These are phyloP conservation scores for Leptinotarsa defecta DNA, from an alignment of 1,140 invertebrate species.

Conservation along the genomic window DNA sequence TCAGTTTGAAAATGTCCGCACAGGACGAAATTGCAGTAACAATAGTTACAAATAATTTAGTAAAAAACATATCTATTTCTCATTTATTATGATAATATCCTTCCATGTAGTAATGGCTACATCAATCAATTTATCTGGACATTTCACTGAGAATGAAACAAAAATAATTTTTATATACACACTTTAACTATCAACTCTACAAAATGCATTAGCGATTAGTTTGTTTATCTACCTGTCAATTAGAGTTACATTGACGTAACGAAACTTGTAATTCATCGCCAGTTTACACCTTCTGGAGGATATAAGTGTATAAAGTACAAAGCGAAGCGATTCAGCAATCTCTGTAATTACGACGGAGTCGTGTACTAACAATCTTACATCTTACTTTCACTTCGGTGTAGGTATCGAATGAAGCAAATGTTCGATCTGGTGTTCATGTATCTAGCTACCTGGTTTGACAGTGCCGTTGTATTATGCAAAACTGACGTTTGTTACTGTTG, in stretches of 20 bases:
- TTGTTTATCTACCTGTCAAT: slow-evolving; percentile 12
- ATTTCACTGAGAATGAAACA: no score
- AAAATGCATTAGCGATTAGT: no score
- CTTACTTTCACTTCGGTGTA: slow-evolving; percentile 19
- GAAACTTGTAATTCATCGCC: slow-evolving; percentile 17
- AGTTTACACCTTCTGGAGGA: slow-evolving; percentile 15
- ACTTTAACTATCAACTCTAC: no score
- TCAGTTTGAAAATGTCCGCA: no score
- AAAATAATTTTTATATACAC: no score
- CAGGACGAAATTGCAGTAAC: no score
- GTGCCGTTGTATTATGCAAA: neutral
- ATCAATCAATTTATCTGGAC: no score
- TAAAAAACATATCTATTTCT: no score
- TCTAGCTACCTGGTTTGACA: neutral
- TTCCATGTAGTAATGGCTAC: no score
- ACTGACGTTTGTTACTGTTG: neutral
- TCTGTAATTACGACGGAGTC: slow-evolving; percentile 15
- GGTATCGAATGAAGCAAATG: neutral
- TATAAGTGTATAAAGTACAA: slow-evolving; percentile 19
- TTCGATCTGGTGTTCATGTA: neutral
- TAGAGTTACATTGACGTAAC: slow-evolving; percentile 12
- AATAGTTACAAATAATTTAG: no score
- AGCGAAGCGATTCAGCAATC: slow-evolving; percentile 18
- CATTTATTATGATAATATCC: no score
- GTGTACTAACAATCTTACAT: slow-evolving; percentile 23